These are phyloP conservation scores for Thymelicus sylvestris DNA, from an alignment of 2,888 invertebrate genomes.

Conservation along the genomic window DNA sequence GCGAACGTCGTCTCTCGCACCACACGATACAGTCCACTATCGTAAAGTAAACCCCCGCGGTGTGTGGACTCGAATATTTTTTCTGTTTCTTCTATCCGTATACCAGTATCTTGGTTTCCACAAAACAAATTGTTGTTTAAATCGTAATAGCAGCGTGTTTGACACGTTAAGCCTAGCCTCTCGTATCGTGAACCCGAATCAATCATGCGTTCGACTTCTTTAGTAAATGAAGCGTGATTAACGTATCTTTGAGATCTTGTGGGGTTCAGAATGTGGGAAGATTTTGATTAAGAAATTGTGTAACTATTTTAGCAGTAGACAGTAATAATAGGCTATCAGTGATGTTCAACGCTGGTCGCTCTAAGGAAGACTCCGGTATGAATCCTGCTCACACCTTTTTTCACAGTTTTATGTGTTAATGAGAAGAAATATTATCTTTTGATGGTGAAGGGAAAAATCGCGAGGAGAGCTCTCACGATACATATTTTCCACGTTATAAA, in stretches of 20 bases:
- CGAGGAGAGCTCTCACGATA: too few species aligned
- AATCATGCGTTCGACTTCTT: conserved; percentile 42
- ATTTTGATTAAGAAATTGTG: conserved; percentile 3
- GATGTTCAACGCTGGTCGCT: too few species aligned
- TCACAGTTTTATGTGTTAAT: not conserved
- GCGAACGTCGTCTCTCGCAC: conserved; percentile 54
- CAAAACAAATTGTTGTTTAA: conserved; percentile 40
- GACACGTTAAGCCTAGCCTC: conserved; percentile 36
- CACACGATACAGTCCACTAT: conserved; percentile 52
- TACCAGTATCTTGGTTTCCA: conserved; percentile 39
- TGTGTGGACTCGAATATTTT: conserved; percentile 41
- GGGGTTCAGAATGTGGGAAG: conserved; percentile 10
- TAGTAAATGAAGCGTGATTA: conserved; percentile 25
- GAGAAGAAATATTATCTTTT: too few species aligned
- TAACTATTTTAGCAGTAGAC: too few species aligned
- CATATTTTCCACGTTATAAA: too few species aligned
- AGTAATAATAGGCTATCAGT: too few species aligned
- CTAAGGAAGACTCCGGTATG: too few species aligned
- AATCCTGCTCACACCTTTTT: too few species aligned
- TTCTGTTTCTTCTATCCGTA: conserved; percentile 40
- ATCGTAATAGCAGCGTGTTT: conserved; percentile 41
- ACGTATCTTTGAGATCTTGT: conserved; percentile 9
- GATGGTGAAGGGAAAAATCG: too few species aligned
- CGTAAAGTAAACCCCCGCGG: conserved; percentile 34
- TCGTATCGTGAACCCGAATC: conserved; percentile 42